Conservation (phyloP, 2,113 vertebrate genomes). For the Chaetura pelagica region DNA sequence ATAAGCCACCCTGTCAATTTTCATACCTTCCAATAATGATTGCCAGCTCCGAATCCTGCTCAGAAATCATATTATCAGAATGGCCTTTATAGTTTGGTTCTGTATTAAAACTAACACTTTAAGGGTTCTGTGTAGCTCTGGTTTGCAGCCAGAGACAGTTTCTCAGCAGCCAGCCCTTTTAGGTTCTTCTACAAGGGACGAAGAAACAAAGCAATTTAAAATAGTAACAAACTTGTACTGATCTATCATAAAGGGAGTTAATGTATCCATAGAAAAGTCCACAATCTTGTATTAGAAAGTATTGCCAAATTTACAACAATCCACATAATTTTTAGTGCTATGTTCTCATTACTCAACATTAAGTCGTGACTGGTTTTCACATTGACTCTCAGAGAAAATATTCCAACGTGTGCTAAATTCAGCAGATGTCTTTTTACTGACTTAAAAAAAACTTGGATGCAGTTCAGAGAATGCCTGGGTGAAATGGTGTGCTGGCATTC, state of each 20-base stretch:
- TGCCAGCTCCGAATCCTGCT: background rate
- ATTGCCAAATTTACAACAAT: background rate
- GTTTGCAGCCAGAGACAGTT: background rate
- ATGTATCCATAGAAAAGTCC: background rate
- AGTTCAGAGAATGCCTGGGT: background rate
- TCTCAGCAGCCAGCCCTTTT: background rate
- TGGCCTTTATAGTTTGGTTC: background rate
- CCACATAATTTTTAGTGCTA: background rate
- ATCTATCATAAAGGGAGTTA: background rate
- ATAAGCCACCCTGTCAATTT: background rate
- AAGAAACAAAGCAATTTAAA: background rate
- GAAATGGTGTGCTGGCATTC: background rate
- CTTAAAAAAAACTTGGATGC: background rate
- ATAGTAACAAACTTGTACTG: background rate
- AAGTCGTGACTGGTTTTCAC: background rate
- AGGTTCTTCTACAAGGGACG: background rate
- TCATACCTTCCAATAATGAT: background rate
- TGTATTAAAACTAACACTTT: background rate
- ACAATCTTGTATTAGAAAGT: background rate
- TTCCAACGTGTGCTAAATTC: background rate
- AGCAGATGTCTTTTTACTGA: background rate
- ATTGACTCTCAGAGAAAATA: background rate
- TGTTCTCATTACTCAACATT: background rate
- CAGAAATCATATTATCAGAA: background rate
- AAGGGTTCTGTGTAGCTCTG: background rate